Evolutionary conservation across 2,888 invertebrate species (phyloP).

Genomic region (Melanchra persicariae): DNA sequence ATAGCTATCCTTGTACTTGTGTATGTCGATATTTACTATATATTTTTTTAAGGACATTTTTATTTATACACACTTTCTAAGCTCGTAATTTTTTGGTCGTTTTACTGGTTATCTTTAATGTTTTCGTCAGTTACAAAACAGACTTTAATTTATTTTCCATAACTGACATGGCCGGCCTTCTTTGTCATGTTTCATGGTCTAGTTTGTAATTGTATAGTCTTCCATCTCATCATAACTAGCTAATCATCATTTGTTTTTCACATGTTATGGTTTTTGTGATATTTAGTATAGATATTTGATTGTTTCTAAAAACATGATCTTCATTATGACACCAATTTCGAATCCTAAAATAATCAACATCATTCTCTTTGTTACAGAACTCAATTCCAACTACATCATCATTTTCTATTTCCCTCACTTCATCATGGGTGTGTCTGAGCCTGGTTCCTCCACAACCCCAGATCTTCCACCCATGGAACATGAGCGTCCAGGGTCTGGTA

Average conservation of each 20-base stretch:
- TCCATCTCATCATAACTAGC: not conserved
- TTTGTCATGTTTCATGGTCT: not conserved
- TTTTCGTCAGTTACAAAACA: not conserved
- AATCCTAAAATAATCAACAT: conserved; percentile 3
- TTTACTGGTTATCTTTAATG: not conserved
- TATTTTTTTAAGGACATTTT: conserved; percentile 16
- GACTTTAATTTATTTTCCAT: not conserved
- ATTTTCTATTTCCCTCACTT: conserved; percentile 58
- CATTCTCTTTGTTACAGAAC: conserved; percentile 70
- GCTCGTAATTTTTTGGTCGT: conserved; percentile 13
- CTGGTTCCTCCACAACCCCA: conserved; percentile 81
- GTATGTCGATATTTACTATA: conserved; percentile 45
- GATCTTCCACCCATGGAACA: conserved; percentile 80
- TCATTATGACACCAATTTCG: not conserved
- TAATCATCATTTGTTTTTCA: not conserved
- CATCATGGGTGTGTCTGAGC: conserved; percentile 86
- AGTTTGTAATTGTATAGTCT: not conserved
- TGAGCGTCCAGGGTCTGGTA: conserved; percentile 84
- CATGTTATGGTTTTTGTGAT: not conserved
- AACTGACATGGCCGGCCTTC: not conserved
- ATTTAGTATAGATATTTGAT: not conserved
- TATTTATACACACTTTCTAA: conserved; percentile 19
- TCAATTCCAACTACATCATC: conserved; percentile 52
- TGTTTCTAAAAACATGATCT: not conserved
- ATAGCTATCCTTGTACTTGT: conserved; percentile 43